Evolutionary conservation across 2,113 vertebrate genomes (phyloP).

Genomic region (Clarias magur): DNA sequence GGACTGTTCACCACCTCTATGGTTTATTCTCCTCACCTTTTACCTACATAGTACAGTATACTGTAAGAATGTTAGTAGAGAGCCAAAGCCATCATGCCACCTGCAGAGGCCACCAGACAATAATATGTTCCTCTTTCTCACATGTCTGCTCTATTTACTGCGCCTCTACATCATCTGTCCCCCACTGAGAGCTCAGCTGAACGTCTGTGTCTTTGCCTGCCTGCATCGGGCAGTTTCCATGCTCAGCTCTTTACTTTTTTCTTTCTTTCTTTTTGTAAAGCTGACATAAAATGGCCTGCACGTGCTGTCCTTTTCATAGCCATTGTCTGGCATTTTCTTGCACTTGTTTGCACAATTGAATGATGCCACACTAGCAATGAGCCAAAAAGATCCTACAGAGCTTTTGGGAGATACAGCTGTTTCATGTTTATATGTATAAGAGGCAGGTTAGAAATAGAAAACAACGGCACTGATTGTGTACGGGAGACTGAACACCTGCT

Average conservation of each 20-base stretch:
- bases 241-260: neutral
- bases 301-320: neutral
- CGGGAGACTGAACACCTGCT: slow-evolving; percentile 42
- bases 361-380: neutral
- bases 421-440: slow-evolving; percentile 41
- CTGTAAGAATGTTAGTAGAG: neutral
- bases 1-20: no score
- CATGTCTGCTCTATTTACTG: slow-evolving; percentile 12
- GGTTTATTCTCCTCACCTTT: no score
- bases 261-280: slow-evolving; percentile 1
- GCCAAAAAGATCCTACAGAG: neutral
- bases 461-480: slow-evolving; percentile 29
- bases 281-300: slow-evolving; percentile 7
- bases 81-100: neutral
- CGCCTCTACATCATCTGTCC: neutral
- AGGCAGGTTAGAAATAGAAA: slow-evolving; percentile 32
- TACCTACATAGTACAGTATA: neutral
- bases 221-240: neutral
- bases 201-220: slow-evolving; percentile 7
- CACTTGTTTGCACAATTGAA: neutral
- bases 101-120: neutral
- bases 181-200: neutral
- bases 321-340: neutral
- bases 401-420: slow-evolving; percentile 38
- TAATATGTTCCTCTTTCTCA: neutral